phyloP scores from a whole-genome alignment of 37 sponge, comb jelly and placozoan species.

The Hexactinellida sp. region DNA sequence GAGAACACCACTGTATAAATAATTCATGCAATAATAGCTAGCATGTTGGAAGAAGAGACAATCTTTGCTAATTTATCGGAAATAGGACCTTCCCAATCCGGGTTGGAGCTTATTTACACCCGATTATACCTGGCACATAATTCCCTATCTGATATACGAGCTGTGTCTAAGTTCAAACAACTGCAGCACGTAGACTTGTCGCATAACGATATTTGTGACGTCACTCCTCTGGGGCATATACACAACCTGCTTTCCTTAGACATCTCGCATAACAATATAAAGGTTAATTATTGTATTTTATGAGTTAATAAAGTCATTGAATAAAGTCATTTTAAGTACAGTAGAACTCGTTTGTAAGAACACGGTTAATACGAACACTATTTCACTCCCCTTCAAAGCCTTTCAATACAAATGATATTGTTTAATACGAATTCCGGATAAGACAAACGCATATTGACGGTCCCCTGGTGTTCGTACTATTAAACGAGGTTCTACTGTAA shows the following conservation, averaged over 20 bases:
- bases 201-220: neutral
- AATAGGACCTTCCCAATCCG: neutral
- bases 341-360: neutral
- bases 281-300: no score
- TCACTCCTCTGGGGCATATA: neutral
- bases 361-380: no score
- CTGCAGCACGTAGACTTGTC: neutral
- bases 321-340: neutral
- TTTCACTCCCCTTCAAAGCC: no score
- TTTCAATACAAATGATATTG: no score
- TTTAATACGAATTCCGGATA: no score
- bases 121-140: neutral
- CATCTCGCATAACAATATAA: neutral
- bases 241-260: neutral
- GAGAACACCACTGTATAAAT: no score
- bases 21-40: no score
- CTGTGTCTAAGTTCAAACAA: neutral
- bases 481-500: no score
- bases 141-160: neutral
- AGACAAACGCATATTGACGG: no score
- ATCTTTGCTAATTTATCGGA: neutral
- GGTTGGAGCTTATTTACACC: neutral
- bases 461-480: no score
- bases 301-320: no score
- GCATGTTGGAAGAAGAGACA: neutral